Evolutionary conservation across 2,113 vertebrate genomes (phyloP), one percentile per base, ranked within the genome.

Genomic region (Anarhynchus alexandrinus): DNA sequence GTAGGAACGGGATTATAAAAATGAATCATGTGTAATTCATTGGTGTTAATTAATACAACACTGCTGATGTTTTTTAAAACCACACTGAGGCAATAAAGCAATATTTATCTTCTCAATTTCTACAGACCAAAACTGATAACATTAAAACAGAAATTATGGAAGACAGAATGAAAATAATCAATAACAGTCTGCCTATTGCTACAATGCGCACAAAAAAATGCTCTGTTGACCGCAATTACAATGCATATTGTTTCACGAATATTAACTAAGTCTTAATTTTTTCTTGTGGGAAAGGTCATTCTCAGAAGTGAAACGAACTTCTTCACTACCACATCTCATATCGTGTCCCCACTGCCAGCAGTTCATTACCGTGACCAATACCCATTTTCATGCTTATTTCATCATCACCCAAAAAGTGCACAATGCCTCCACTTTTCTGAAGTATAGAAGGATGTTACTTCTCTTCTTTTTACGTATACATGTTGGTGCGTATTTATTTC

Each of bases 141-240:
- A 73, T 29, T 85, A 64, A 87, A 79, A 94, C 18, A 93, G 36
- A 96, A 87, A 91, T 80, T 87, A 91, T 21, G 16, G 23, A 94
- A 87, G 61, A 59, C 2, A 65, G 27, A 90, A 94, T 45, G 52
- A 77, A 91, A 95, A 91, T 66, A 80, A 90, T 72, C 82, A 76
- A 5, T 87, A 57, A n/a, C 25, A 79, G n/a, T 69, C 38, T 82
- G 30, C 27, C 80, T 90, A 80, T 69, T 82, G 40, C 45, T 69
- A 64, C 34, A 71, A 7, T 65, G 16, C 65, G 47, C 36, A 81
- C 19, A 54, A 32, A 61, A 77, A 82, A 88, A 22, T 18, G 27
- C 5, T 77, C 51, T 70, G 18, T 10, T 78, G 58, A 72, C 54
- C 78, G 55, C 64, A 91, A 32, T 77, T 85, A 84, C 25, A 84